A percentile compares a stretch with the other conserved stretches of the same genome.
These are phyloP conservation scores for Hirtodrosophila alboralis DNA, from an alignment of 2,888 invertebrate species.

Conservation along the genomic window DNA sequence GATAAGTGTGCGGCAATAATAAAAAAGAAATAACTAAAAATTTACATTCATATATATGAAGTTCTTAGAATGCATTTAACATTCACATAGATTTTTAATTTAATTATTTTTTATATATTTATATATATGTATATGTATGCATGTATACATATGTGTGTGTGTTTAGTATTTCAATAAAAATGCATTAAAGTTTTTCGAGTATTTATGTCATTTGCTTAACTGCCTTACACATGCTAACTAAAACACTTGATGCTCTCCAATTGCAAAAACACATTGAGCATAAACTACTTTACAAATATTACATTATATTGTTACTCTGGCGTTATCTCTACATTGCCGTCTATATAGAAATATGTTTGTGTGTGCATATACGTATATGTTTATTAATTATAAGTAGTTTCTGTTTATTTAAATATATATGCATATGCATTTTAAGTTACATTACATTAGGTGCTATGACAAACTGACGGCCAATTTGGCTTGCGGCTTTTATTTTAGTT, in stretches of 20 bases:
- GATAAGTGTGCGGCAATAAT: slow-evolving; percentile 70
- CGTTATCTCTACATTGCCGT: slow-evolving; percentile 52
- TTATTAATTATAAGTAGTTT: slow-evolving; percentile 40
- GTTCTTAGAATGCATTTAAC: background rate
- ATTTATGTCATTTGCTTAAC: slow-evolving; percentile 71
- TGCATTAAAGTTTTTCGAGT: slow-evolving; percentile 76
- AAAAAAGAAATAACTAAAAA: slow-evolving; percentile 29
- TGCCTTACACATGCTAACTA: slow-evolving; percentile 63
- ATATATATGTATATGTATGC: slow-evolving; percentile 23
- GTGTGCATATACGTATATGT: slow-evolving; percentile 7
- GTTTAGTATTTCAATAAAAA: slow-evolving; percentile 64
- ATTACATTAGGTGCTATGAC: slow-evolving; percentile 66
- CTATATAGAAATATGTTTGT: slow-evolving; percentile 21
- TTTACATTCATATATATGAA: slow-evolving; percentile 53
- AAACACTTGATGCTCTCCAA: slow-evolving; percentile 37
- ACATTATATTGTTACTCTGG: slow-evolving; percentile 67
- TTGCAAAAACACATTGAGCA: slow-evolving; percentile 52
- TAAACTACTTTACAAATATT: slow-evolving; percentile 72
- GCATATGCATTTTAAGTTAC: slow-evolving; percentile 59
- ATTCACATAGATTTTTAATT: slow-evolving; percentile 31
- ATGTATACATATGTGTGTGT: slow-evolving; percentile 24
- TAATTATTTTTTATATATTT: no score
- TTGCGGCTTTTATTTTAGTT: slow-evolving; percentile 43
- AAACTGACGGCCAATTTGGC: slow-evolving; percentile 67
- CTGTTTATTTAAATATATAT: slow-evolving; percentile 26